phyloP scores from a whole-genome alignment of 2,113 vertebrate species.

The Thalassarche chlororhynchos region DNA sequence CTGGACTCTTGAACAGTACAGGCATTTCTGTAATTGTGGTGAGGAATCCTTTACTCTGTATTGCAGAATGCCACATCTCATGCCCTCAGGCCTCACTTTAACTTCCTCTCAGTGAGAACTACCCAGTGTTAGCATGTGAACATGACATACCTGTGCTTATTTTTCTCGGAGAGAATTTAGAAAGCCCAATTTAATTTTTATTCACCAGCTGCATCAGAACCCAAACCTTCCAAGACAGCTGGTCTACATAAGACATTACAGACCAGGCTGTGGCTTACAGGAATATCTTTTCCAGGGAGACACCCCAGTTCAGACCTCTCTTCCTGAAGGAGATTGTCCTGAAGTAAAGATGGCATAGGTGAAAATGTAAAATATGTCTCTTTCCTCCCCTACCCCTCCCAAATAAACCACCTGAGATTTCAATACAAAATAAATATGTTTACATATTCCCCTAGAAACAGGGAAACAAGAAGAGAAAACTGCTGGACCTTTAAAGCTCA shows the following conservation, averaged over 20 bases:
- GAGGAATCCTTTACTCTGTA: background rate
- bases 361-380: background rate
- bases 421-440: background rate
- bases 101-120: background rate
- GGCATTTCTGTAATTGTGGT: background rate
- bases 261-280: background rate
- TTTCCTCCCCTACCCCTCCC: rapidly evolving
- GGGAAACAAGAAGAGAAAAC: background rate
- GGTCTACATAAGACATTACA: background rate
- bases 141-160: too few species aligned
- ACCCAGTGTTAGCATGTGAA: background rate
- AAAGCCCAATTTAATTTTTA: background rate
- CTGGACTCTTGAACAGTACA: background rate
- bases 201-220: background rate
- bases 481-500: background rate
- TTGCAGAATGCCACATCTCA: background rate
- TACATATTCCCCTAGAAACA: background rate
- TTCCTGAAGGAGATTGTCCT: background rate
- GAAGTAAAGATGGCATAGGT: background rate
- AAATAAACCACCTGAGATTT: background rate
- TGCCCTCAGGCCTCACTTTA: background rate
- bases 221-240: background rate
- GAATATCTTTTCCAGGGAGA: background rate
- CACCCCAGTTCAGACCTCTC: background rate
- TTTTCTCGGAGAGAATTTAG: background rate